Evolutionary conservation across 2,113 vertebrate species (phyloP).

Genomic region (Hippopotamus amphibius): DNA sequence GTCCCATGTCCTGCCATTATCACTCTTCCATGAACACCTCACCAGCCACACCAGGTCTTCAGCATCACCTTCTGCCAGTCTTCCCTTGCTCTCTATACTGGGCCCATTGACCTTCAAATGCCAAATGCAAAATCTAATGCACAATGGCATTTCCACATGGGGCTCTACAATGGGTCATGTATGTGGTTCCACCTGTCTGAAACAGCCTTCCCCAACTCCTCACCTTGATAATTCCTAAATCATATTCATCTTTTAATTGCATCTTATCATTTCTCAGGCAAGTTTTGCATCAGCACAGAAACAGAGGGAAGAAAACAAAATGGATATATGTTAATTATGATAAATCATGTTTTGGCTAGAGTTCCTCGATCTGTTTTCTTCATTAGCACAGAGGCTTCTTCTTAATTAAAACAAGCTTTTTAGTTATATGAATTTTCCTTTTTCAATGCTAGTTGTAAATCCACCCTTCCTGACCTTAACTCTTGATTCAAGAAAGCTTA

Average conservation of each 20-base stretch:
- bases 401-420: constrained; percentile 18
- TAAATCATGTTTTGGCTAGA: constrained; percentile 2
- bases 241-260: background rate
- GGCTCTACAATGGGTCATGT: background rate
- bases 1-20: background rate
- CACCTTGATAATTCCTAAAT: background rate
- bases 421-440: background rate
- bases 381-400: background rate
- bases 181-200: background rate
- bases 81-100: background rate
- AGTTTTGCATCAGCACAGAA: background rate
- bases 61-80: background rate
- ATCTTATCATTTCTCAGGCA: background rate
- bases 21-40: background rate
- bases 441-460: background rate
- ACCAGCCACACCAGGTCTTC: background rate
- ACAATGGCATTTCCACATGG: background rate
- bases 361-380: background rate
- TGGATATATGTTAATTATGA: background rate
- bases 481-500: background rate
- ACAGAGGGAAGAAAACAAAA: background rate
- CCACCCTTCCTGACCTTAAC: background rate
- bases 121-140: background rate
- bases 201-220: background rate
- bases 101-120: background rate